phyloP scores from a whole-genome alignment of 2,113 vertebrate genomes.

The Saimiri boliviensis region DNA sequence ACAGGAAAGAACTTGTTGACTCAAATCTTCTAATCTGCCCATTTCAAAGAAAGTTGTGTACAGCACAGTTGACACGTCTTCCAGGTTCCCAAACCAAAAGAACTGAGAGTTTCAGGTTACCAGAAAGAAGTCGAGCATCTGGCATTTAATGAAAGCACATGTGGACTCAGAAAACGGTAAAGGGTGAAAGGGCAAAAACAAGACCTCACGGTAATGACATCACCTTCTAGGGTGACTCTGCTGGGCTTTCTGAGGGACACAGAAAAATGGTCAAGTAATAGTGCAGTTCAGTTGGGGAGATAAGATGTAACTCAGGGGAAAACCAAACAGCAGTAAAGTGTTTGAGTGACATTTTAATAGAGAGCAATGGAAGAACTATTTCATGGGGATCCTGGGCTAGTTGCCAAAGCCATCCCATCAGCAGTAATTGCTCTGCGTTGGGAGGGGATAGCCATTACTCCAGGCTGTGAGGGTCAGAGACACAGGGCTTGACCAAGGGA shows the following conservation, averaged over 20 bases:
- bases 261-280: neutral
- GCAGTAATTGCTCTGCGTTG: neutral
- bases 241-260: neutral
- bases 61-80: constrained; percentile 66
- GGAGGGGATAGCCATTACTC: neutral
- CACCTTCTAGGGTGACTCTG: neutral
- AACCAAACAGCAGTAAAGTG: neutral
- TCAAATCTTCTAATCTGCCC: constrained; percentile 56
- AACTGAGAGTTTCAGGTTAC: constrained; percentile 69
- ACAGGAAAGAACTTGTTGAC: neutral
- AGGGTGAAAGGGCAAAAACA: neutral
- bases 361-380: neutral
- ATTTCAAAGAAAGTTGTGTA: constrained; percentile 79
- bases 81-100: constrained; percentile 78
- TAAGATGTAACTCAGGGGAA: neutral
- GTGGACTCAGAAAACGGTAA: neutral
- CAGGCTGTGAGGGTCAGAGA: neutral
- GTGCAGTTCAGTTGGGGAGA: neutral
- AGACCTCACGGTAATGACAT: neutral
- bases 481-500: neutral
- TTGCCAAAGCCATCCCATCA: neutral
- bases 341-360: neutral
- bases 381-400: neutral
- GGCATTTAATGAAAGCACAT: neutral
- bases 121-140: neutral